These are phyloP conservation scores for Stylophora pistillata DNA, from an alignment of 64 coral and sea anemone species.

Conservation along the genomic window DNA sequence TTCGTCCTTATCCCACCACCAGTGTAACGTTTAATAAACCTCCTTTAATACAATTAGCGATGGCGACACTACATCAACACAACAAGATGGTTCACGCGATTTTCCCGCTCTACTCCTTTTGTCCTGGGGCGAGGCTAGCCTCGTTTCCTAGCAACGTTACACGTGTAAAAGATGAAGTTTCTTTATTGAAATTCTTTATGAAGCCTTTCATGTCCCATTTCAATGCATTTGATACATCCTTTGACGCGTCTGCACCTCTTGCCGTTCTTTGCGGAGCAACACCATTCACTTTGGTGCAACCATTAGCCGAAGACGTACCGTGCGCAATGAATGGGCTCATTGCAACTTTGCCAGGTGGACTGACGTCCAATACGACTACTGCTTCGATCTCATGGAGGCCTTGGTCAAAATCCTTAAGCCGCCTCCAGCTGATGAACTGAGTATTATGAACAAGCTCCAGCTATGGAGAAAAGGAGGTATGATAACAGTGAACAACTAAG, in stretches of 20 bases:
- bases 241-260: conserved; percentile 56
- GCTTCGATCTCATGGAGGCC: conserved; percentile 56
- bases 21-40: too few species aligned
- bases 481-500: neutral
- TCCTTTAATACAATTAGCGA: too few species aligned
- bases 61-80: too few species aligned
- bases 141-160: too few species aligned
- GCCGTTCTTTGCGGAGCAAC: conserved; percentile 30
- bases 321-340: conserved; percentile 74
- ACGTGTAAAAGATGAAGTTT: conserved; percentile 5
- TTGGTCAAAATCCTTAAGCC: conserved; percentile 20
- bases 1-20: too few species aligned
- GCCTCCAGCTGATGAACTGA: neutral
- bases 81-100: too few species aligned
- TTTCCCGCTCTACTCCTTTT: too few species aligned
- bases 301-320: conserved; percentile 35
- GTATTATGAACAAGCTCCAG: conserved; percentile 30
- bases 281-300: conserved; percentile 25
- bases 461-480: conserved; percentile 70
- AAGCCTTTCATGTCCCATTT: conserved; percentile 28
- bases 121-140: too few species aligned
- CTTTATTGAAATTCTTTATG: conserved; percentile 35
- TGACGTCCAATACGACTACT: neutral
- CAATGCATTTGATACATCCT: conserved; percentile 54
- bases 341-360: conserved; percentile 59